Conservation (phyloP, 2,888 invertebrate genomes). For the Conistra vaccinii region DNA sequence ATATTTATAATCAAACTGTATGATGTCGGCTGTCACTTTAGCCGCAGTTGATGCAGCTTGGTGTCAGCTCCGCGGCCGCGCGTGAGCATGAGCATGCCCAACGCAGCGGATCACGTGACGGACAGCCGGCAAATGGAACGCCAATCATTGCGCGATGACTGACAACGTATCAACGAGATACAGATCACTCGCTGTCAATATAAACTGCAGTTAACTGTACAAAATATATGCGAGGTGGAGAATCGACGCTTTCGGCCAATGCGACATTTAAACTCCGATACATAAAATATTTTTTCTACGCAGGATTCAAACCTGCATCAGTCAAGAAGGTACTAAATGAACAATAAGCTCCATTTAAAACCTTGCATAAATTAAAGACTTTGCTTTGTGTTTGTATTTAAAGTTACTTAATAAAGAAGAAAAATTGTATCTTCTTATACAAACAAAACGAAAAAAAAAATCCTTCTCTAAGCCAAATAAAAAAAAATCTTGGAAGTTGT, state of each 20-base stretch:
- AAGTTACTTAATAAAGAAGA: no score
- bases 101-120: neutral
- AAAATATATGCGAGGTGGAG: neutral
- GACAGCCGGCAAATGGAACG: slow-evolving; percentile 18
- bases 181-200: neutral
- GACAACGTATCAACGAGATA: slow-evolving; percentile 1
- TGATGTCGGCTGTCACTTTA: neutral
- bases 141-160: slow-evolving; percentile 11
- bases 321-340: no score
- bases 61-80: neutral
- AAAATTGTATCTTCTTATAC: no score
- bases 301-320: no score
- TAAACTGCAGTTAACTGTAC: neutral
- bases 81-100: neutral
- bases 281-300: neutral
- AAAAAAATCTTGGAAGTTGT: no score
- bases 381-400: no score
- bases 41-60: neutral
- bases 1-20: neutral
- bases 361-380: no score
- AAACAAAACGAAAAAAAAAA: no score
- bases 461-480: no score
- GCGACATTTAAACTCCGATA: no score
- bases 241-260: no score
- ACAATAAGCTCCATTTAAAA: no score